Percentiles rank a stretch among this genome's conserved stretches.
phyloP scores from a whole-genome alignment of 1,140 invertebrate species.

The Hypothenemus hampei region DNA sequence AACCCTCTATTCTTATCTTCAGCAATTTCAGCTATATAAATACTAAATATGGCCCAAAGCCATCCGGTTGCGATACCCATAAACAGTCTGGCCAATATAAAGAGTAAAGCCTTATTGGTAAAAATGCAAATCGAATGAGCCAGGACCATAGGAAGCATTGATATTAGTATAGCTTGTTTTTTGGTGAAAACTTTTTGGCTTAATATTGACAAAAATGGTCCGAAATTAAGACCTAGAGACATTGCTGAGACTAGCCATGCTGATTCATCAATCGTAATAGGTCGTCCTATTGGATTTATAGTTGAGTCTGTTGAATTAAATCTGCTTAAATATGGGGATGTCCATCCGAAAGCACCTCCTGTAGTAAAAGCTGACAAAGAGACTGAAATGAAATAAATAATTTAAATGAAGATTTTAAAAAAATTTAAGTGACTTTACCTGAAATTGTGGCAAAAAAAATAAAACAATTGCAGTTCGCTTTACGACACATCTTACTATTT shows the following conservation, averaged over 20 bases:
- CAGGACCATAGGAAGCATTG: slow-evolving; percentile 42
- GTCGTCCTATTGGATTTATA: slow-evolving; percentile 38
- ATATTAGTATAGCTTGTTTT: slow-evolving; percentile 45
- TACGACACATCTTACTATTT: background rate
- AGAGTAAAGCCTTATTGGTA: slow-evolving; percentile 38
- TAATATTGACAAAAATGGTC: slow-evolving; percentile 34
- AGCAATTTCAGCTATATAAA: slow-evolving; percentile 51
- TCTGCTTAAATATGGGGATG: slow-evolving; percentile 61
- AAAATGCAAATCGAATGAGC: slow-evolving; percentile 45
- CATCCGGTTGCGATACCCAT: slow-evolving; percentile 47
- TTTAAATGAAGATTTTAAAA: too few relatives aligned
- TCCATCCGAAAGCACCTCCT: slow-evolving; percentile 64
- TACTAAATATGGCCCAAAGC: slow-evolving; percentile 48
- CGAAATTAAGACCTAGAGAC: slow-evolving; percentile 65
- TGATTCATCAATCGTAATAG: slow-evolving; percentile 49
- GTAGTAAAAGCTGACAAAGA: slow-evolving; percentile 59
- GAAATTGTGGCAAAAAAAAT: slow-evolving; percentile 1
- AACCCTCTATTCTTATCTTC: slow-evolving; percentile 40
- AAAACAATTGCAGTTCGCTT: background rate
- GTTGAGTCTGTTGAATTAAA: slow-evolving; percentile 39
- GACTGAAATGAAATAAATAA: slow-evolving; percentile 53
- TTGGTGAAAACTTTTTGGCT: slow-evolving; percentile 44
- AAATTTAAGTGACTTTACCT: background rate
- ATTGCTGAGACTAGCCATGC: slow-evolving; percentile 80
- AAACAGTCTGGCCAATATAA: slow-evolving; percentile 45